Evolutionary conservation across 2,888 invertebrate species (phyloP).

Genomic region (Platynereis dumerilii): DNA sequence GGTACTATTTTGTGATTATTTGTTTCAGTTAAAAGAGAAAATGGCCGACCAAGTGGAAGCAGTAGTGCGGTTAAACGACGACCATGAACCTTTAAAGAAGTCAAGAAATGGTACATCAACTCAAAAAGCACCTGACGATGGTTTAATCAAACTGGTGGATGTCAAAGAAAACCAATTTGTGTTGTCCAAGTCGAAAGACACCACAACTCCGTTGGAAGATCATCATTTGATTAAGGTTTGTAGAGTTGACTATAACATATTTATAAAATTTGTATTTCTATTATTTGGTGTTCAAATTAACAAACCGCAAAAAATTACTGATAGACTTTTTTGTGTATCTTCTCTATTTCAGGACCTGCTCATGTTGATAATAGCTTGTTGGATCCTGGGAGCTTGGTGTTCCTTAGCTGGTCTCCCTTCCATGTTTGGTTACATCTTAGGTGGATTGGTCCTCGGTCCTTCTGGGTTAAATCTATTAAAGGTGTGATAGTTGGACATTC

Average conservation of each 20-base stretch:
- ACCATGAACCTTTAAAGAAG: constrained; percentile 8
- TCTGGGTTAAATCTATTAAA: constrained; percentile 38
- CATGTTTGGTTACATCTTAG: constrained; percentile 44
- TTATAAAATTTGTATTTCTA: too few species aligned
- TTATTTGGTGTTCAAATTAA: too few species aligned
- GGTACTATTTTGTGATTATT: neutral
- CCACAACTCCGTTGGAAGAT: constrained; percentile 42
- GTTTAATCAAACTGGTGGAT: constrained; percentile 39
- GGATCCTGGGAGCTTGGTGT: constrained; percentile 34
- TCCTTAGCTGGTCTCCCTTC: constrained; percentile 35
- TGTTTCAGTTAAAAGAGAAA: constrained; percentile 20
- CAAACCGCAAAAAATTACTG: too few species aligned
- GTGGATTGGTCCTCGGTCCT: constrained; percentile 42
- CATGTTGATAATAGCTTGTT: constrained; percentile 30
- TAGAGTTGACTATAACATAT: too few species aligned
- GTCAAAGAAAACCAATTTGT: constrained; percentile 43
- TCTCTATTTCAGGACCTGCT: constrained; percentile 39
- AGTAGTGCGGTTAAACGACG: constrained; percentile 34
- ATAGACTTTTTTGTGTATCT: too few species aligned
- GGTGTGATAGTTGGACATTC: too few species aligned
- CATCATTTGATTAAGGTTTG: constrained; percentile 32
- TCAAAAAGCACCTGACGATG: constrained; percentile 5
- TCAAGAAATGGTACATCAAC: neutral
- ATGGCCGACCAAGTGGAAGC: constrained; percentile 37
- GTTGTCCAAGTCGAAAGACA: constrained; percentile 37